Evolutionary conservation across 2,797 vertebrate genomes (phyloP).

Genomic region (Molothrus ater): DNA sequence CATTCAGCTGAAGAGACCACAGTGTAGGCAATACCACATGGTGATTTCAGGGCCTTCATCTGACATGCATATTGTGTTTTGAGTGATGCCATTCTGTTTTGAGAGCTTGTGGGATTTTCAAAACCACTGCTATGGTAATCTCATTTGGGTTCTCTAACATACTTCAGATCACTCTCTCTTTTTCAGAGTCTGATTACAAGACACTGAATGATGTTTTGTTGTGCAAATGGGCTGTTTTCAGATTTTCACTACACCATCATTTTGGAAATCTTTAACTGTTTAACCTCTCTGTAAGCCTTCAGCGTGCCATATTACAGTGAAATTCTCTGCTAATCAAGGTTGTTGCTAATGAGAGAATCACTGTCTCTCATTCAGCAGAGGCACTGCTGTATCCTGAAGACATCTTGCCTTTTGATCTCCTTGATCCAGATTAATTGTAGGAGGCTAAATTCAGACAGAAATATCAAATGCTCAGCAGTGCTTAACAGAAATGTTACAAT

Average conservation of each 20-base stretch:
- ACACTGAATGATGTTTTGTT: background rate
- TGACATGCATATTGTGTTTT: background rate
- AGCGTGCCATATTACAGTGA: background rate
- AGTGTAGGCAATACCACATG: background rate
- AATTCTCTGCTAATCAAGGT: background rate
- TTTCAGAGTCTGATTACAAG: background rate
- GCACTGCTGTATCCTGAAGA: background rate
- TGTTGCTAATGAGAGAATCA: background rate
- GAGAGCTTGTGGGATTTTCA: constrained; percentile 36
- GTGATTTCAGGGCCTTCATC: background rate
- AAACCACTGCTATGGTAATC: constrained; percentile 37
- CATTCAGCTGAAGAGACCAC: background rate
- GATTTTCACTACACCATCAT: background rate
- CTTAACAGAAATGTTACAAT: background rate
- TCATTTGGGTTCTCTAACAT: background rate
- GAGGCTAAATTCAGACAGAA: background rate
- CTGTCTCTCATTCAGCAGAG: background rate
- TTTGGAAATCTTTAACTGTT: background rate
- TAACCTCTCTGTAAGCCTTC: background rate
- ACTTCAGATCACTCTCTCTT: background rate
- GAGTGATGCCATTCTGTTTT: constrained; percentile 10
- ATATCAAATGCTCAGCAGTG: background rate
- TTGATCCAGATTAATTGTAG: background rate
- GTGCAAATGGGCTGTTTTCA: background rate
- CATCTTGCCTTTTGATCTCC: background rate